Conservation (phyloP, 1,140 invertebrate species). For the Lutraria rhynchaena region DNA sequence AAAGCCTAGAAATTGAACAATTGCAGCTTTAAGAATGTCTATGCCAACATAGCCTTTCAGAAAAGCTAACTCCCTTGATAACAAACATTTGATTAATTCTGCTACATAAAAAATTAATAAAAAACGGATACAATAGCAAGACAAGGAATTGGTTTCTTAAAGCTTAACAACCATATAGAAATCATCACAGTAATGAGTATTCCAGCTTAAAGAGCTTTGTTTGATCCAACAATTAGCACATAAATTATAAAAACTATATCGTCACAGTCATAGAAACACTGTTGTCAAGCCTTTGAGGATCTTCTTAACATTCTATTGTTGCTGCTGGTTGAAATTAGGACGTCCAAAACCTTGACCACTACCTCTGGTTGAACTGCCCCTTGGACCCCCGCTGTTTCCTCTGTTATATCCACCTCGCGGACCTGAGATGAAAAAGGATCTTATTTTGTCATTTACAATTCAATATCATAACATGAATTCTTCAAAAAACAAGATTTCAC, state of each 20-base stretch:
- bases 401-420: constrained; percentile 30
- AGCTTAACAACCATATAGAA: too few relatives aligned
- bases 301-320: constrained; percentile 6
- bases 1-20: not conserved
- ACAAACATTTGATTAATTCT: too few relatives aligned
- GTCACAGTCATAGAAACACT: constrained; percentile 10
- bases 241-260: not conserved
- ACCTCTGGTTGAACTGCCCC: not conserved
- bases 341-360: constrained; percentile 38
- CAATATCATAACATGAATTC: too few relatives aligned
- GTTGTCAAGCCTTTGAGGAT: not conserved
- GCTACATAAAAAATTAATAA: not conserved
- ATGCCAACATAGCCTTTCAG: too few relatives aligned
- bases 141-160: too few relatives aligned
- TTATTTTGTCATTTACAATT: too few relatives aligned
- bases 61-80: too few relatives aligned
- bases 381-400: not conserved
- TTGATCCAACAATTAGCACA: not conserved
- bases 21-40: not conserved
- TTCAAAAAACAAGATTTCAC: too few relatives aligned
- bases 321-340: constrained; percentile 53
- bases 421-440: not conserved
- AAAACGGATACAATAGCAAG: not conserved
- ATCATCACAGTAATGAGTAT: not conserved
- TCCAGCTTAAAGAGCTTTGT: not conserved